These are phyloP conservation scores for Arrhopalites spinosus DNA, from an alignment of 2,888 invertebrate species.

Conservation along the genomic window DNA sequence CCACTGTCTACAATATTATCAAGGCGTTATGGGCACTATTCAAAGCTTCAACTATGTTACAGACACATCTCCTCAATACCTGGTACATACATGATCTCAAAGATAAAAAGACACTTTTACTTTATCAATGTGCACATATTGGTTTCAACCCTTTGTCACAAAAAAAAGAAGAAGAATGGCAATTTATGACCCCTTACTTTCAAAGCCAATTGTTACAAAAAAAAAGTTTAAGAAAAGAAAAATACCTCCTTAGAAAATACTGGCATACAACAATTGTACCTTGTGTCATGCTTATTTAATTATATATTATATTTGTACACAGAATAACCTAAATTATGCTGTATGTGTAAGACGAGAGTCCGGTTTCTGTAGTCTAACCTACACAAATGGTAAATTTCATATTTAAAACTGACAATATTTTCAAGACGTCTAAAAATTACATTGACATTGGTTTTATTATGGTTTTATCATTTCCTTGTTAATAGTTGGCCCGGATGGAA, in stretches of 20 bases:
- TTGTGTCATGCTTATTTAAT: neutral
- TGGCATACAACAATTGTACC: no score
- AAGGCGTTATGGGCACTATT: constrained; percentile 66
- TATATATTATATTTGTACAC: constrained; percentile 57
- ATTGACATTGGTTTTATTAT: no score
- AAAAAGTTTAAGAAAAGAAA: no score
- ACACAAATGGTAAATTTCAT: constrained; percentile 40
- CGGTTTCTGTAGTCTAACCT: constrained; percentile 71
- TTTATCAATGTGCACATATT: no score
- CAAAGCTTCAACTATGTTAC: constrained; percentile 74
- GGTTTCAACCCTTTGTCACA: neutral
- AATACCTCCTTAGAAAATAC: no score
- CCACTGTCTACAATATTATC: constrained; percentile 72
- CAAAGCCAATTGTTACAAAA: no score
- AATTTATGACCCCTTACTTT: no score
- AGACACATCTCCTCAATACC: constrained; percentile 51
- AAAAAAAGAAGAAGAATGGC: no score
- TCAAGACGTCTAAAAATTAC: no score
- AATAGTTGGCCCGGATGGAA: constrained; percentile 58
- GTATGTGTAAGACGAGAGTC: constrained; percentile 70
- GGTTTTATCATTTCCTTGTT: no score
- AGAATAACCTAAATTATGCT: constrained; percentile 80
- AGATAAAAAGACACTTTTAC: neutral
- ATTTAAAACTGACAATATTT: no score
- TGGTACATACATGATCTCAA: constrained; percentile 34